Base-by-base conservation (phyloP, 2,888 invertebrate species). In the Hyles lineata region DNA sequence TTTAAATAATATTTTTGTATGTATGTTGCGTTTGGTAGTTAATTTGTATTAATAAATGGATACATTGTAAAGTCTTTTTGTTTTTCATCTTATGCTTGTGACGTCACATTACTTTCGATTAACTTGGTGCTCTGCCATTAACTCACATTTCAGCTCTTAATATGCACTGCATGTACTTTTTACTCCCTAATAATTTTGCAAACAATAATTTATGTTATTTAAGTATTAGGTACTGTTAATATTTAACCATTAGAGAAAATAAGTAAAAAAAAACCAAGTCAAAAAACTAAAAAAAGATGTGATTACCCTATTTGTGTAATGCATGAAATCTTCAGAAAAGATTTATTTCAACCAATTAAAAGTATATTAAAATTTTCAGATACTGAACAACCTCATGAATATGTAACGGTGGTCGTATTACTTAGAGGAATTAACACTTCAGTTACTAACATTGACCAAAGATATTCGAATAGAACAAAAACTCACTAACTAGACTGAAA, bases 361-460 rank as follows among this genome's bases (percentile, higher is more conserved):
- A 23, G 6, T 3, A 17, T 43, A 43, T 67, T 43, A 55, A 73
- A 52, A 29, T 43, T 83, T 83, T 85, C 87, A 87, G 87, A 84
- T 87, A 74, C 78, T 87, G 74, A 82, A 85, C 83, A 82, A 81
- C 82, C 79, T 87, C 72, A 84, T 87, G 85, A 87, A 87, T 86
- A 85, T 72, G 78, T 85, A 87, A 78, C 76, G 52, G 58, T 35
- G 43, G 23, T 50, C 63, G 23, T 43, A 50, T 63, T 25, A 50
- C 17, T 67, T 69, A 74, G 67, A 74, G 74, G 81, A 72, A 76
- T 76, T 52, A 78, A 76, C 74, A 62, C 73, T 76, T 71, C 60
- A 63, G 29, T 76, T 79, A 74, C 74, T 71, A 76, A 77, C 73
- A 61, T 58, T 71, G 72, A 71, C 73, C 52, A 76, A 74, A 35